Evolutionary conservation across 2,888 invertebrate species (phyloP).

Genomic region (Caenorhabditis zanzibari): DNA sequence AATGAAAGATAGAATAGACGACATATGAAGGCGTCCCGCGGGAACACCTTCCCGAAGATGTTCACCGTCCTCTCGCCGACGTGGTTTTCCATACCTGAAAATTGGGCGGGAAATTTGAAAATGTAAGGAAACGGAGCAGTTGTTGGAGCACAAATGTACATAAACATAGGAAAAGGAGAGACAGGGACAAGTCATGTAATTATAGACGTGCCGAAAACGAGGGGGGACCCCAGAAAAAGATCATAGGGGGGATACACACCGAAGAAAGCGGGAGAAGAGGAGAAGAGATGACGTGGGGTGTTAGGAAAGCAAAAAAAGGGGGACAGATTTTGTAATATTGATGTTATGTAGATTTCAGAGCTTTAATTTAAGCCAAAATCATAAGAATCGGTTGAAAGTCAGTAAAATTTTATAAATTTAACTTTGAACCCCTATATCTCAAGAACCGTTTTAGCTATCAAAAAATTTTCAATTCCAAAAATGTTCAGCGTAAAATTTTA

Average conservation of each 20-base stretch:
- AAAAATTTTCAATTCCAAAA: too few species aligned
- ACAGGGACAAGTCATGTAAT: conserved; percentile 52
- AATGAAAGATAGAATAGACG: conserved; percentile 99
- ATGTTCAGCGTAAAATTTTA: too few species aligned
- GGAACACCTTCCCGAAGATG: conserved; percentile 85
- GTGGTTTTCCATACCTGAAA: conserved; percentile 75
- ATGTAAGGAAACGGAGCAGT: not conserved
- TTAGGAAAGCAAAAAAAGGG: not conserved
- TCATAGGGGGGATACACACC: not conserved
- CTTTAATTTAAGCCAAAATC: not conserved
- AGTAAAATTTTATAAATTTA: too few species aligned
- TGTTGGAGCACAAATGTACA: conserved; percentile 12
- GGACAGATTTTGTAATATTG: not conserved
- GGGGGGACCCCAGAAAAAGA: not conserved
- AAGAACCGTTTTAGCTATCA: too few species aligned
- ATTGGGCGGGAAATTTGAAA: not conserved
- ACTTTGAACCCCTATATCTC: too few species aligned
- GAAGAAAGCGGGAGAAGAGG: not conserved
- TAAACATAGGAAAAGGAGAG: too few species aligned
- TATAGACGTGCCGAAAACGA: conserved; percentile 39
- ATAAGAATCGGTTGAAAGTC: too few species aligned
- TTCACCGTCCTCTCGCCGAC: conserved; percentile 77
- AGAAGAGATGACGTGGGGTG: not conserved
- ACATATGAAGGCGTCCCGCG: conserved; percentile 94
- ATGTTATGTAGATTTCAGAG: not conserved